These are phyloP conservation scores for Lineus longissimus DNA, from an alignment of 1,140 invertebrate genomes.

Conservation along the genomic window DNA sequence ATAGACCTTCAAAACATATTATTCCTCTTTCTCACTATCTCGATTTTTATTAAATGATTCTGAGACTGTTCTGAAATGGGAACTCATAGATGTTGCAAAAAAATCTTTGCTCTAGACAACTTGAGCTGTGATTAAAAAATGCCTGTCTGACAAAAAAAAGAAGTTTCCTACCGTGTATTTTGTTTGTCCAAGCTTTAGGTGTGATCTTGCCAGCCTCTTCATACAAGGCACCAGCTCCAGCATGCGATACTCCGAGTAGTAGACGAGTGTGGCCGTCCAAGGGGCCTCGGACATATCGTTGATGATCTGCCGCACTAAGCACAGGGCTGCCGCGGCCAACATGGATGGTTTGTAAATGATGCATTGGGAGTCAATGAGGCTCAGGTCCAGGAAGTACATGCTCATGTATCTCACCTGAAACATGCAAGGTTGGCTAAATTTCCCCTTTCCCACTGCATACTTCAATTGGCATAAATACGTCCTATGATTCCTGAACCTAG, in stretches of 20 bases:
- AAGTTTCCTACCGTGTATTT: not conserved
- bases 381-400: conserved; percentile 13
- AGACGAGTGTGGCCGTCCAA: not conserved
- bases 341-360: conserved; percentile 8
- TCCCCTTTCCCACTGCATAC: too few relatives aligned
- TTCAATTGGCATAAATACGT: too few relatives aligned
- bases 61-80: too few relatives aligned
- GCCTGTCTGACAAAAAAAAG: too few relatives aligned
- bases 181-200: not conserved
- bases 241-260: conserved; percentile 6
- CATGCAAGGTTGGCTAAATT: too few relatives aligned
- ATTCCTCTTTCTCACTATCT: too few relatives aligned
- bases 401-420: conserved; percentile 9
- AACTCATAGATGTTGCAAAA: too few relatives aligned
- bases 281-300: not conserved
- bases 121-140: too few relatives aligned
- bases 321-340: conserved; percentile 12
- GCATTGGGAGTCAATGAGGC: conserved; percentile 5
- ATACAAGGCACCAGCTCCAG: conserved; percentile 4
- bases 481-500: too few relatives aligned
- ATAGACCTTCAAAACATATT: too few relatives aligned
- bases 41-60: too few relatives aligned
- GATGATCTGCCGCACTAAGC: conserved; percentile 4
- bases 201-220: conserved; percentile 3
- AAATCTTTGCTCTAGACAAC: too few relatives aligned